These are phyloP conservation scores for Raja brachyura DNA, from an alignment of 2,113 vertebrate genomes.

Conservation along the genomic window DNA sequence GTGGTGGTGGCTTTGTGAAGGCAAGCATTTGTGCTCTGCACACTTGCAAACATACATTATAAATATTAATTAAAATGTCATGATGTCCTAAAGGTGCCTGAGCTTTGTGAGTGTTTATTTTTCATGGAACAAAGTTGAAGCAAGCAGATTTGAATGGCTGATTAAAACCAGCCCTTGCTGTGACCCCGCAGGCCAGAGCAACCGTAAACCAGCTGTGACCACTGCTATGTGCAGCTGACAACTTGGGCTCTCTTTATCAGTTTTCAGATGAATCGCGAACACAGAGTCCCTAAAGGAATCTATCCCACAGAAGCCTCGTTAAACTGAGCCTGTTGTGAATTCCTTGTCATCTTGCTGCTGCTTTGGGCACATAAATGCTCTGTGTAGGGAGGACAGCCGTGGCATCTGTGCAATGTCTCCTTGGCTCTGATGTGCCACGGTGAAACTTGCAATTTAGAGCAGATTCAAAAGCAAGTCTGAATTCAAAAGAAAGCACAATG, in stretches of 20 bases:
- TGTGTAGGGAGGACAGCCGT: neutral
- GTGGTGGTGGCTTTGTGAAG: neutral
- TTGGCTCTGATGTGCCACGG: neutral
- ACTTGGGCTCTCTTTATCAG: conserved; percentile 29
- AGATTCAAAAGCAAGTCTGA: neutral
- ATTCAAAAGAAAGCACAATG: neutral
- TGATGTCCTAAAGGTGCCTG: neutral
- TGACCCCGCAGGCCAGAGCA: conserved; percentile 36
- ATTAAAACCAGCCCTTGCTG: conserved; percentile 36
- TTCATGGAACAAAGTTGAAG: conserved; percentile 20
- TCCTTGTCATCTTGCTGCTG: neutral
- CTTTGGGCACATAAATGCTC: neutral
- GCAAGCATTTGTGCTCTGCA: neutral
- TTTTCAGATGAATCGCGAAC: conserved; percentile 15
- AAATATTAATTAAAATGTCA: conserved; percentile 22
- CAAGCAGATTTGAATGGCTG: conserved; percentile 32
- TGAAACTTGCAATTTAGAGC: neutral
- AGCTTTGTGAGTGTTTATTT: neutral
- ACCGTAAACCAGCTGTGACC: conserved; percentile 35
- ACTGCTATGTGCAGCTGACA: conserved; percentile 31
- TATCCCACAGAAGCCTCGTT: neutral
- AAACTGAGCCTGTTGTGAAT: conserved; percentile 4
- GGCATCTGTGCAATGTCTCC: conserved; percentile 1
- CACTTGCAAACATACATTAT: neutral
- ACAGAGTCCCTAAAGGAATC: conserved; percentile 29